Base-by-base conservation (phyloP, 2,113 vertebrate genomes). In the Myiagra hebetior region DNA sequence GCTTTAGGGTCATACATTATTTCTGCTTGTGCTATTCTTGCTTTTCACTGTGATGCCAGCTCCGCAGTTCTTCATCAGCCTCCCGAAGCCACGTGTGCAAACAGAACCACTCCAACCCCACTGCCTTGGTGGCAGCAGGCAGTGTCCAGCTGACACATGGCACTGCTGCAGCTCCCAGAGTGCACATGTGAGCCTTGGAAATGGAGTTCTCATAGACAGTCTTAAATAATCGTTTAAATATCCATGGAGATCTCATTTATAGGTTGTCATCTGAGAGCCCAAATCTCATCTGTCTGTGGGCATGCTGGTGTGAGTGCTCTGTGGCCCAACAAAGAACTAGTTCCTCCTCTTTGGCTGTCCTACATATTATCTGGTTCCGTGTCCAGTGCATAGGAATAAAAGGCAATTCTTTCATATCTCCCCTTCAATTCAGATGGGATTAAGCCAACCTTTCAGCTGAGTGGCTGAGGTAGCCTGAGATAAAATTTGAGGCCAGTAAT, bases 61-160 rank as follows among this genome's bases (percentile, higher is more conserved):
- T 89, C 49, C 2, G 4, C 39, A 42, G 60, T 69, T 65, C 60
- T 67, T 84, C 5, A 0, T 59, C 44, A 72, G 57, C 62, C 67
- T 84, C 65, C 31, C 0, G 0, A 47, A 50, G 1, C 2, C 60
- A 22, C 0, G 0, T 30, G 33, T 1, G 2, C 37, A 7, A 19
- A 28, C 39, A 87, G 76, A 64, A 8, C 72, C 21, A 41, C 64
- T n/a, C 19, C 19, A 30, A 18, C 22, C 56, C 28, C 21, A 4
- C 63, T 44, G 60, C 42, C 50, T 41, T 28, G 62, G n/a, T 63
- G 87, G 49, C 59, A 37, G 33, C 14, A 5, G 75, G 33, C 79
- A 47, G 22, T 6, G 33, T 49, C 79, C 4, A 1, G 16, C 27
- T 65, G 47, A 72, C 49, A 63, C 26, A 7, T 7, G 39, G 30